Evolutionary conservation across 2,113 vertebrate species (phyloP).

Genomic region (Microcebus lehilahytsara): DNA sequence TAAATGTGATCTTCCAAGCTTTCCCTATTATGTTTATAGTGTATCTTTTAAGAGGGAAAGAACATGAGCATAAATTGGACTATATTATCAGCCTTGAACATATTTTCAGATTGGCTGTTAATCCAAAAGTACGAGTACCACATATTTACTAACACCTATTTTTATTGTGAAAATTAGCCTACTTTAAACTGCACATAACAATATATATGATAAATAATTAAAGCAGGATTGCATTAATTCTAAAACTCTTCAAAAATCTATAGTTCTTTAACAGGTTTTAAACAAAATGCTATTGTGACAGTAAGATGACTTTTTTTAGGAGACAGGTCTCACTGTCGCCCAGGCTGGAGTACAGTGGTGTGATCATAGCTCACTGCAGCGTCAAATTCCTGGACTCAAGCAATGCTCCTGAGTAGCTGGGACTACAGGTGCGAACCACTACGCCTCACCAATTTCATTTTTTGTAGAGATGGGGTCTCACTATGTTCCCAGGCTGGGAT

Average conservation of each 20-base stretch:
- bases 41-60: not conserved
- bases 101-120: conserved; percentile 22
- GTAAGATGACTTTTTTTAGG: too few species aligned
- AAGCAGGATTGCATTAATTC: not conserved
- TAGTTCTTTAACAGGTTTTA: not conserved
- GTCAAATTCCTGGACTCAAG: not conserved
- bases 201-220: not conserved
- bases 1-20: conserved; percentile 9
- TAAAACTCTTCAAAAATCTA: conserved; percentile 27
- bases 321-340: not conserved
- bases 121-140: conserved; percentile 12
- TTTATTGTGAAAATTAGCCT: conserved; percentile 10
- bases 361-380: not conserved
- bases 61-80: not conserved
- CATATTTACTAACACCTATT: not conserved
- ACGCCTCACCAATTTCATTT: not conserved
- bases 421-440: not conserved
- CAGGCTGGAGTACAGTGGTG: too few species aligned
- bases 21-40: not conserved
- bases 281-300: too few species aligned
- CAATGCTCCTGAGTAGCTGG: not conserved
- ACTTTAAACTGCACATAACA: conserved; percentile 14
- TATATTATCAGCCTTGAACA: not conserved
- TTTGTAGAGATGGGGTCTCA: not conserved
- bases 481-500: not conserved